Evolutionary conservation across 2,113 vertebrate species (phyloP), one percentile per base, ranked within the genome.

Genomic region (Melanocharis versteri): DNA sequence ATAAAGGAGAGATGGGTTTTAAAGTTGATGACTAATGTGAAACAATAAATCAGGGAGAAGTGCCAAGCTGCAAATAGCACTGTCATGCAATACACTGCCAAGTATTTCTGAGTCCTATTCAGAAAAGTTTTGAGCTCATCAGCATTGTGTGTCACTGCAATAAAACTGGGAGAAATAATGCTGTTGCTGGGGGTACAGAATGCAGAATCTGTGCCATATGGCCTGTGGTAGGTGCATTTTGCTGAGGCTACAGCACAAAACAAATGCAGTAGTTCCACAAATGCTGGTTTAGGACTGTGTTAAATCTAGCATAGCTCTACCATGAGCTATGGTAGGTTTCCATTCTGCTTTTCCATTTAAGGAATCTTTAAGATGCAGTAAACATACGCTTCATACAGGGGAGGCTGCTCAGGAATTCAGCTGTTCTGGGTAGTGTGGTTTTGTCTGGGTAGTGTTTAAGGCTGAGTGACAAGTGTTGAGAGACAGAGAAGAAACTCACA

Each of bases 31-130:
- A 96, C 86, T 95, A 93, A 92, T 31, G 61, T 79, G 84, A 83
- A 95, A 91, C 81, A 94, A 76, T 89, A 94, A 88, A 93, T 94
- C 83, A 83, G 57, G 90, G 77, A 93, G 65, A 92, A 83, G 78
- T 50, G 95, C 90, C 86, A 96, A 96, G 61, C 75, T 93, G 77
- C 89, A 93, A 96, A 95, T 54, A 96, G 92, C 94, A 82, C 80
- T 94, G 95, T 96, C 95, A 96, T 93, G 90, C 80, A 81, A 79
- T 71, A 68, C 40, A 45, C 48, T 89, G 93, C 94, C 94, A 96
- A 93, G 61, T 57, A 65, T 82, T 92, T 7, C 12, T 64, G 83
- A 96, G 40, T n/a, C 88, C 92, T 95, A 89, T 93, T 95, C 90
- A 93, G 72, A 76, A 70, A 86, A 88, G 39, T 85, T 92, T 86